A percentile compares a stretch with the other conserved stretches of the same genome.
Conservation (phyloP, 2,113 vertebrate genomes). For the Salvator merianae region DNA sequence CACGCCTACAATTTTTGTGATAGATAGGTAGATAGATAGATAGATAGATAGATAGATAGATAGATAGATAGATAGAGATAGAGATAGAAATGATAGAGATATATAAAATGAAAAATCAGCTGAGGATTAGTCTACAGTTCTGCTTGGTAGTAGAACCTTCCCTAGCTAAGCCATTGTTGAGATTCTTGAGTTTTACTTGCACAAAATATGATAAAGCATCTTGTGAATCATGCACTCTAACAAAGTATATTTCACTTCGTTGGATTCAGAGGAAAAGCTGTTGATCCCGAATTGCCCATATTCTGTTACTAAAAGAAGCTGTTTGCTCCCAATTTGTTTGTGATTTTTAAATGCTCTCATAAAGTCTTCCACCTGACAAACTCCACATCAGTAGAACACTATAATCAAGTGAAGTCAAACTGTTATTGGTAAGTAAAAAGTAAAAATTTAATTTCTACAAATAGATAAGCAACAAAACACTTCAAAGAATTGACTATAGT, state of each 20-base stretch:
- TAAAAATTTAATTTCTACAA: neutral
- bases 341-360: conserved; percentile 24
- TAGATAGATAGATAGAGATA: too few species aligned
- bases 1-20: too few species aligned
- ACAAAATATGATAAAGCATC: neutral
- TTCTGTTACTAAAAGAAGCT: conserved; percentile 28
- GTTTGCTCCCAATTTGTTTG: conserved; percentile 19
- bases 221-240: conserved; percentile 5
- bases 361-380: conserved; percentile 31
- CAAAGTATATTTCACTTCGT: conserved; percentile 32
- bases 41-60: too few species aligned
- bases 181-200: neutral
- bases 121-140: neutral
- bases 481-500: neutral
- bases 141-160: neutral
- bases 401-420: conserved; percentile 42
- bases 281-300: conserved; percentile 28
- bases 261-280: conserved; percentile 3
- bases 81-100: too few species aligned
- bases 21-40: too few species aligned
- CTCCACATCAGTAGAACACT: conserved; percentile 1
- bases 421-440: conserved; percentile 25
- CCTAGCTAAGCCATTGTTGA: neutral
- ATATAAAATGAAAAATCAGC: neutral
- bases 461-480: conserved; percentile 4